Evolutionary conservation across 2,113 vertebrate species (phyloP).

Genomic region (Phasianus colchicus): DNA sequence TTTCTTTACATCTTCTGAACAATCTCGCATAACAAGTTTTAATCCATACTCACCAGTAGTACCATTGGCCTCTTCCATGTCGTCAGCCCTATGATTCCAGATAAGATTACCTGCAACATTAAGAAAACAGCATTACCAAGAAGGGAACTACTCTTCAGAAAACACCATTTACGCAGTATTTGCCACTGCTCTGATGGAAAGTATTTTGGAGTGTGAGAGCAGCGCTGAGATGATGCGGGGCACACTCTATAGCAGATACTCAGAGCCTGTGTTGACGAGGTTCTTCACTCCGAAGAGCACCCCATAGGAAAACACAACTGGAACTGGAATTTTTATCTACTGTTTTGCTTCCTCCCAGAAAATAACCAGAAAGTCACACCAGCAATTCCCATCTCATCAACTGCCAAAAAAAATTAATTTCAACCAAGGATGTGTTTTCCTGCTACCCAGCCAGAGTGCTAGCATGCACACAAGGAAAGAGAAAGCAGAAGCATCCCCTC

Average conservation of each 20-base stretch:
- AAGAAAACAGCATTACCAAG: background rate
- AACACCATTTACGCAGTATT: background rate
- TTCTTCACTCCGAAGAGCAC: background rate
- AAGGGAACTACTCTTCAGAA: background rate
- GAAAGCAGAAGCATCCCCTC: background rate
- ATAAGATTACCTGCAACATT: slow-evolving; percentile 85
- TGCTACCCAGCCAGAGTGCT: background rate
- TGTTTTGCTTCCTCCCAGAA: background rate
- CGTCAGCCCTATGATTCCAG: slow-evolving; percentile 85
- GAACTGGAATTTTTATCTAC: background rate
- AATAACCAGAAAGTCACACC: background rate
- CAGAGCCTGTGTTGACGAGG: background rate
- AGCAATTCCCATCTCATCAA: background rate
- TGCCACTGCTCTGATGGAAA: background rate
- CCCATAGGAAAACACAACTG: background rate
- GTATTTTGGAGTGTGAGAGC: background rate
- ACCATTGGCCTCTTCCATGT: slow-evolving; percentile 86
- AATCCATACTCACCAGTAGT: slow-evolving; percentile 82
- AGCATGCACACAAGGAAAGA: fast-evolving
- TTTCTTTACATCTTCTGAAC: background rate
- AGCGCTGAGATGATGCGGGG: fast-evolving
- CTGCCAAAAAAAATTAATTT: background rate
- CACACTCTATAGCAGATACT: background rate
- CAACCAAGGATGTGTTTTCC: background rate
- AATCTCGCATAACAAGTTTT: background rate